phyloP scores from a whole-genome alignment of 2,113 vertebrate species.

The Oryzias celebensis region DNA sequence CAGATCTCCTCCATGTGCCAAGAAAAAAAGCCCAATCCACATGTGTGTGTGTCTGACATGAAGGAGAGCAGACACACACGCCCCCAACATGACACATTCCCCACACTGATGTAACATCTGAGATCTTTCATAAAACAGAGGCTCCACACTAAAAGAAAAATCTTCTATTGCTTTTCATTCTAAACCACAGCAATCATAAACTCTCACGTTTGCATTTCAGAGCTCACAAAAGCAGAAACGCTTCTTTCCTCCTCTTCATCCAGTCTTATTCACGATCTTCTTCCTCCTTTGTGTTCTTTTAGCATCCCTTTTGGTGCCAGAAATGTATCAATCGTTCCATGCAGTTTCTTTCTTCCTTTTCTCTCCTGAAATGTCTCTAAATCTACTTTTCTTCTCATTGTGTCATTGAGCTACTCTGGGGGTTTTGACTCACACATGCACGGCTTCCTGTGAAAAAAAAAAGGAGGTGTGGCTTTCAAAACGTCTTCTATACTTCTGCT shows the following conservation, averaged over 20 bases:
- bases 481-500: slow-evolving; percentile 37
- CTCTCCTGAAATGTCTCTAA: not conserved
- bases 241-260: not conserved
- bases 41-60: slow-evolving; percentile 12
- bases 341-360: slow-evolving; percentile 26
- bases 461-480: slow-evolving; percentile 51
- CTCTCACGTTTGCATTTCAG: slow-evolving; percentile 62
- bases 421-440: slow-evolving; percentile 16
- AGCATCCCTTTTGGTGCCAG: not conserved
- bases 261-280: slow-evolving; percentile 6
- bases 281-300: slow-evolving; percentile 6
- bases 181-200: not conserved
- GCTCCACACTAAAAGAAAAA: slow-evolving; percentile 39
- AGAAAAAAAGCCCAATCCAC: slow-evolving; percentile 12
- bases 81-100: slow-evolving; percentile 63
- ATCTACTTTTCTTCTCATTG: not conserved
- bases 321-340: not conserved
- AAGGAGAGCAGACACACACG: slow-evolving; percentile 7
- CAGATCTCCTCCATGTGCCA: slow-evolving; percentile 18
- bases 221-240: slow-evolving; percentile 16
- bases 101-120: slow-evolving; percentile 48
- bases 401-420: slow-evolving; percentile 6
- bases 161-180: not conserved
- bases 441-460: slow-evolving; percentile 50
- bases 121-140: slow-evolving; percentile 39